Conservation (phyloP, 2,797 vertebrate genomes). For the Petrocephalus sullivani region DNA sequence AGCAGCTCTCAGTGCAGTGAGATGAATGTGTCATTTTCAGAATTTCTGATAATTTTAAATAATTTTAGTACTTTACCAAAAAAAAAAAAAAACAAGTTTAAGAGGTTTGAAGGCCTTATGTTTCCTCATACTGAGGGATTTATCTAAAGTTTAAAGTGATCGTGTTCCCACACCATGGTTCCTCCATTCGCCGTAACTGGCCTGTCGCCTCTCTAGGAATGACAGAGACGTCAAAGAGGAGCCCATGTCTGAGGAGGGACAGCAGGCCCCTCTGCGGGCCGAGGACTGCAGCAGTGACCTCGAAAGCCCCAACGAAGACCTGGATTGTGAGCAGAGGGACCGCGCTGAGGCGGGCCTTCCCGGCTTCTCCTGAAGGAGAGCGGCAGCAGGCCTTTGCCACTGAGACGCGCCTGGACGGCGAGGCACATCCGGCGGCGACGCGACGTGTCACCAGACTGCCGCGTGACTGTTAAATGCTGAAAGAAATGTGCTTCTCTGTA, state of each 20-base stretch:
- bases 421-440: not conserved
- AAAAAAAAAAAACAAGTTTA: not conserved
- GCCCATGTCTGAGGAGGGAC: constrained; percentile 83
- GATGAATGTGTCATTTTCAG: not conserved
- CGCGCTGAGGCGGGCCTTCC: not conserved
- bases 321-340: constrained; percentile 61
- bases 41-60: not conserved
- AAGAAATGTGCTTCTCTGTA: constrained; percentile 7
- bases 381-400: not conserved
- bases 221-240: constrained; percentile 86
- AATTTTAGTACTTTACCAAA: not conserved
- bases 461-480: constrained; percentile 2
- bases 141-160: not conserved
- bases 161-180: not conserved
- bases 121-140: not conserved
- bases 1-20: not conserved
- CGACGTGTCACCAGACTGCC: not conserved
- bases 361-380: not conserved
- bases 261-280: constrained; percentile 80
- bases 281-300: constrained; percentile 85
- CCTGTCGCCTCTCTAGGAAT: constrained; percentile 35
- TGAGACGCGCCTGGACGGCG: not conserved
- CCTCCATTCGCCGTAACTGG: not conserved
- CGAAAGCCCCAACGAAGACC: constrained; percentile 78
- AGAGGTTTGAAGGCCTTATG: not conserved